Base-by-base conservation (phyloP, 2,888 invertebrate genomes). In the Limnephilus rhombicus region DNA sequence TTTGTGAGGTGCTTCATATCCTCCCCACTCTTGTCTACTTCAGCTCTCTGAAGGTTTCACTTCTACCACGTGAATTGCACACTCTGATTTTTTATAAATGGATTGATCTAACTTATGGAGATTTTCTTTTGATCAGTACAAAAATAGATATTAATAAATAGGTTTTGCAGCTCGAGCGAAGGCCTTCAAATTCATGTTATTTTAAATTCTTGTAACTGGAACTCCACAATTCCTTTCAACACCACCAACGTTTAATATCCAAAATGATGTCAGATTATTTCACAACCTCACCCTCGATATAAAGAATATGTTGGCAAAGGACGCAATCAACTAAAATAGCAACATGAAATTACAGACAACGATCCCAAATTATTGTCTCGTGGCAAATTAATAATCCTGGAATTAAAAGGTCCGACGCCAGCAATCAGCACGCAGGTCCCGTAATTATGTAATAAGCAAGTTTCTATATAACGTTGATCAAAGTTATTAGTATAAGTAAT, bases 371-470 rank as follows among this genome's bases (percentile, higher is more conserved):
- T 82, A 90, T 90, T 90, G 82, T 90, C 82, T 90, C 41, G 90
- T 82, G 90, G 90, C 15, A 90, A 85, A 90, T 90, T 90, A 90
- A 83, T 90, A 90, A 83, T n/a, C n/a, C 83, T 49, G 83, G 83
- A 90, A 90, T 90, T 41, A 90, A 90, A 90, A 90, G 85, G 85
- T 49, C 83, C 68, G 68, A 85, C 29, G 68, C 83, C 41, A 53
- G 49, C 81, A 41, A 85, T 91, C 86, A 80, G 85, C 91, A 91
- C 91, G 91, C 68, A 87, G 41, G 90, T 80, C 68, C 80, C 53
- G 24, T 85, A 85, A 82, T 81, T 29, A 68, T 68, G 68, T 68
- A 68, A 68, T 68, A 68, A 68, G 24, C 68, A 68, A 68, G 68
- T 68, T 68, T 68, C 68, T 68, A n/a, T 68, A 68, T 24, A 68